Percentiles rank a stretch among this genome's conserved stretches.
phyloP scores from a whole-genome alignment of 37 sponge, comb jelly and placozoan species.

The Spongia lamella region DNA sequence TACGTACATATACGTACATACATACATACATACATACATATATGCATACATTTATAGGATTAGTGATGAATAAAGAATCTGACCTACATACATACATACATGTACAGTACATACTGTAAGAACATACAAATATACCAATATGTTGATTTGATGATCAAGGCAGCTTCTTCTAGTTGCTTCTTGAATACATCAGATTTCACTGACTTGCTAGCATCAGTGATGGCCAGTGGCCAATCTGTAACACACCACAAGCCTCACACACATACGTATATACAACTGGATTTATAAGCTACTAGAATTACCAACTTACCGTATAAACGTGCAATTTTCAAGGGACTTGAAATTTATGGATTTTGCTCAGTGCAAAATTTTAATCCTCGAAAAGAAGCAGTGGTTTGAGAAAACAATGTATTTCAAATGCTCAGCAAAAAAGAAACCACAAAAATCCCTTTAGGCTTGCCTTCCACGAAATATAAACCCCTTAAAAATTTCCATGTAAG shows the following conservation, averaged over 20 bases:
- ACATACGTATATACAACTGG: conserved; percentile 12
- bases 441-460: no score
- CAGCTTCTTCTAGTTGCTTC: conserved; percentile 67
- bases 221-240: conserved; percentile 41
- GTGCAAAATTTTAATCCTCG: no score
- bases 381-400: no score
- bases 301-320: no score
- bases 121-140: conserved; percentile 63
- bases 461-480: no score
- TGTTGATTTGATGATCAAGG: conserved; percentile 65
- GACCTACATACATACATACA: conserved; percentile 5
- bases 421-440: no score
- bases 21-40: conserved; percentile 6
- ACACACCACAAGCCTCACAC: background rate
- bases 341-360: background rate
- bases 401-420: no score
- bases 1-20: background rate
- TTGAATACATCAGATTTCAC: conserved; percentile 70
- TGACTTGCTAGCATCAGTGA: conserved; percentile 68
- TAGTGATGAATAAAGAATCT: background rate
- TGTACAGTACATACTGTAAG: background rate
- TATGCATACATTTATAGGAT: conserved; percentile 2
- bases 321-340: background rate
- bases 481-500: no score
- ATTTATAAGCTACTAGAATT: no score